Percentiles rank a stretch among this genome's conserved stretches.
These are phyloP conservation scores for Drosophila nebulosa DNA, from an alignment of 1,140 invertebrate species.

Conservation along the genomic window DNA sequence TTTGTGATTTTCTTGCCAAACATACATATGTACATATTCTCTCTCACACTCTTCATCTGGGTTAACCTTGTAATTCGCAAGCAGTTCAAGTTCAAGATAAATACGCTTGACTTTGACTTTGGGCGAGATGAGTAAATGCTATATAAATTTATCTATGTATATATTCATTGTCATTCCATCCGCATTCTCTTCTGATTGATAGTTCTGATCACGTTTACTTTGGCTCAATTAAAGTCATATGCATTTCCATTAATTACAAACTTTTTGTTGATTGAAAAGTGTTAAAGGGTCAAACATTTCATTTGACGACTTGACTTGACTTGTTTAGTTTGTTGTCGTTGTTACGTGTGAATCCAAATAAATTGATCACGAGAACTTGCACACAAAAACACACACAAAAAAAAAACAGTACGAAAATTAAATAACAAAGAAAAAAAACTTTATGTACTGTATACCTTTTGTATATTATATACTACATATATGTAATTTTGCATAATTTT, in stretches of 20 bases:
- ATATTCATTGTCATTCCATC: too few relatives aligned
- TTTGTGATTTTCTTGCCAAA: too few relatives aligned
- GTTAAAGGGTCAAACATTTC: slow-evolving; percentile 10
- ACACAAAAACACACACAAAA: neutral
- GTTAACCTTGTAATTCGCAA: neutral
- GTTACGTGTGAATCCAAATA: neutral
- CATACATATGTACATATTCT: too few relatives aligned
- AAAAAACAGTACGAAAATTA: neutral
- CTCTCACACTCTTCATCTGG: neutral
- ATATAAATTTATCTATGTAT: neutral
- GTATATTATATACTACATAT: neutral
- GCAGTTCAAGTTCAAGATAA: slow-evolving; percentile 4
- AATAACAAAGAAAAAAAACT: neutral
- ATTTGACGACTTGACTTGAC: neutral
- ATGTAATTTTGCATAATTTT: slow-evolving; percentile 27
- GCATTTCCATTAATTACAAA: neutral
- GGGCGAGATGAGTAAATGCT: too few relatives aligned
- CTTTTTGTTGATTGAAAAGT: slow-evolving; percentile 29
- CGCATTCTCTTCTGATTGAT: too few relatives aligned
- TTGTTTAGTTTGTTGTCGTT: neutral
- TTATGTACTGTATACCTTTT: slow-evolving; percentile 4
- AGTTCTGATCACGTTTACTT: too few relatives aligned
- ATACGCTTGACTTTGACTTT: neutral
- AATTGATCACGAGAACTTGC: slow-evolving; percentile 22
- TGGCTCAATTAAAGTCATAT: too few relatives aligned